Base-by-base conservation (phyloP, 2,888 invertebrate genomes). In the Spisula solida region DNA sequence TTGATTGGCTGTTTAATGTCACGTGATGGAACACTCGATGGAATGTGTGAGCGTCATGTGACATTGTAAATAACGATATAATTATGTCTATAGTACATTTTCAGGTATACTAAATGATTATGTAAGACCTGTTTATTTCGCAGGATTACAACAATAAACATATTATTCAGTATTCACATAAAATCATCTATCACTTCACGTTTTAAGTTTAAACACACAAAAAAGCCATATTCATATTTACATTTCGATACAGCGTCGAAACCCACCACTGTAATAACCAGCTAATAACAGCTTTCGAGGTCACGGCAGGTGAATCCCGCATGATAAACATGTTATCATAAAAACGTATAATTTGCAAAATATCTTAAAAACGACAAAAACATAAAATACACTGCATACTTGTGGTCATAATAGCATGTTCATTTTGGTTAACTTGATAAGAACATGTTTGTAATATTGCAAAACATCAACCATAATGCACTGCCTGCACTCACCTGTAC, bases 381-480 rank as follows among this genome's bases (percentile, higher is more conserved):
- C 29, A 34, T n/a, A 14, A 31, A 75, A 8, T 34, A 31, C 31
- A 75, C n/a, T 75, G 34, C 75, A 75, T 75, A 18, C 75, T 75
- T 75, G 75, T 75, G 75, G 75, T 75, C 16, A 31, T 75, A 31
- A 75, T 12, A 16, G 75, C 75, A 18, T 75, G 75, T 34, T 75
- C 29, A 34, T 16, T 31, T 31, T 75, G 75, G 25, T 75, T 16
- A 34, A 34, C 14, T 75, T 75, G 34, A 75, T 31, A 75, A 75
- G 75, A 75, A 75, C 14, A 18, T 25, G 34, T 34, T 31, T 75
- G 75, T 75, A 31, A 31, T 75, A 34, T 75, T 34, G 34, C 75
- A 75, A 75, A 75, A 75, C 31, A 8, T 31, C 12, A 5, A 31
- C 18, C 34, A 75, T 31, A 34, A 25, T 20, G 75, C 18, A 75